Base-by-base conservation (phyloP, 2,113 vertebrate species). In the Serilophus lunatus region DNA sequence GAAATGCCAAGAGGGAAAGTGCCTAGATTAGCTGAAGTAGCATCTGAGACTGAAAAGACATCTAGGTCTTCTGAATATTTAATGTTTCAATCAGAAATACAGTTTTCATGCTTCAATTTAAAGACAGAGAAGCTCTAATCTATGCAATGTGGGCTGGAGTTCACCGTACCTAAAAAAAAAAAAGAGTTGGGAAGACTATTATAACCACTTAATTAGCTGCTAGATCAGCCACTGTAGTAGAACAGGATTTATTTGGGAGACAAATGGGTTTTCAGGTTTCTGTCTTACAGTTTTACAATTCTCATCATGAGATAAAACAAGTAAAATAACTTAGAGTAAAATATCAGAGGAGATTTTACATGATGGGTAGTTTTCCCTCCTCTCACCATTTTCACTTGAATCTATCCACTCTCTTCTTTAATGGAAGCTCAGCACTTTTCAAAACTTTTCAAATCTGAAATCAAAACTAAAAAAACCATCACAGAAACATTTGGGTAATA, bases 131-230 rank as follows among this genome's bases (percentile, higher is more conserved):
- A 92, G 16, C 31, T 92, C 79, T 70, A 74, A 60, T 82, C 63
- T 94, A 95, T 69, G 22, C 75, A 88, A 40, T 86, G n/a, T 11
- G 8, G 69, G 49, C 68, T 66, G 65, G 60, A 77, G 60, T 45
- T 78, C 54, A 69, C 18, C 47, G 29, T 16, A 28, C 2, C 2
- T 40, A 29, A 38, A 33, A 79, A 33, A 54, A 49, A 68, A 61
- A 31, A 35, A 9, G 50, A 35, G 3, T 64, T 36, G 29, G 38
- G 65, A 89, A 90, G 45, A 60, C 75, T 88, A 83, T 92, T 83
- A 88, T 90, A 97, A 95, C 78, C 77, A 79, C 90, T 96, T 95
- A 97, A 96, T 97, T 95, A 95, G 64, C 68, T 93, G 51, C 86
- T 96, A 95, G 91, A 95, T 92, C 77, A 90, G 86, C 72, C 88